These are phyloP conservation scores for Panonychus citri DNA, from an alignment of 1,140 invertebrate genomes.

Conservation along the genomic window DNA sequence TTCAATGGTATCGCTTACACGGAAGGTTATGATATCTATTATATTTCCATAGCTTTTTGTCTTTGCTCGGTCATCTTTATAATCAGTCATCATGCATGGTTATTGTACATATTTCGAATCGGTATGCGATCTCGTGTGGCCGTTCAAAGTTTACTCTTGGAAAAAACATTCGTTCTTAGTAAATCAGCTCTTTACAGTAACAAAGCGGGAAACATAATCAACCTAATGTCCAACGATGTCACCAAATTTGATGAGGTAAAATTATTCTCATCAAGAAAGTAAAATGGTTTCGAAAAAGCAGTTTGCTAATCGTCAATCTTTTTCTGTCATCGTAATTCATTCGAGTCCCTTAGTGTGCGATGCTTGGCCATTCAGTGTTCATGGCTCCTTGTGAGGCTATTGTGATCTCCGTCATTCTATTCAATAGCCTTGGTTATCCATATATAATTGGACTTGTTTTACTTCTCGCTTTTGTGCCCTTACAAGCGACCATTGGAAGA, in stretches of 20 bases:
- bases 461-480: conserved; percentile 9
- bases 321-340: background rate
- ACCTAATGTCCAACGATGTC: conserved; percentile 64
- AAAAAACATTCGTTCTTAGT: conserved; percentile 14
- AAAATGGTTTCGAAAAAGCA: background rate
- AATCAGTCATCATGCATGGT: background rate
- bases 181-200: conserved; percentile 42
- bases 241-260: conserved; percentile 12
- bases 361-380: background rate
- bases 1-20: background rate
- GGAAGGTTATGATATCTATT: background rate
- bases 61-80: background rate
- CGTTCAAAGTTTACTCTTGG: conserved; percentile 29
- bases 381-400: conserved; percentile 8
- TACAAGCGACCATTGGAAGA: conserved; percentile 9
- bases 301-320: background rate
- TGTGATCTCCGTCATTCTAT: conserved; percentile 8
- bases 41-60: background rate
- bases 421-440: conserved; percentile 17
- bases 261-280: no score
- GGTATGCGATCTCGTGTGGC: conserved; percentile 21
- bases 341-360: background rate
- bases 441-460: conserved; percentile 14
- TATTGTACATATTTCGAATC: conserved; percentile 22
- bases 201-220: conserved; percentile 66